phyloP scores from a whole-genome alignment of 2,797 vertebrate genomes.

The Brotula barbata region DNA sequence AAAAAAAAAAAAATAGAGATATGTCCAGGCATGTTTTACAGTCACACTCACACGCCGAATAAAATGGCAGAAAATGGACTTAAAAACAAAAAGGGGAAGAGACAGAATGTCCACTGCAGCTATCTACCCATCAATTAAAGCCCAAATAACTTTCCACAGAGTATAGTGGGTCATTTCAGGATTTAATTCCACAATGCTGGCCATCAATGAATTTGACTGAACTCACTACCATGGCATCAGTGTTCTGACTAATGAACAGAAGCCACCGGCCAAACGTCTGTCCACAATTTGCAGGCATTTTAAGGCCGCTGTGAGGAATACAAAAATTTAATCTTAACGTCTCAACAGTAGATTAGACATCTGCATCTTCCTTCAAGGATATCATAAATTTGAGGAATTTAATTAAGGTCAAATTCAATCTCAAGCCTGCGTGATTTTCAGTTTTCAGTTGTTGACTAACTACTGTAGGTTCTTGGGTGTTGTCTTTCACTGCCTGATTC shows the following conservation, averaged over 20 bases:
- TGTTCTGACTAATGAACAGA: neutral
- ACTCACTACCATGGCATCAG: neutral
- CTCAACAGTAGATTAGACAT: no score
- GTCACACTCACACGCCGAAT: neutral
- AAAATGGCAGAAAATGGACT: neutral
- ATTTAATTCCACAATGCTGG: slow-evolving; percentile 22
- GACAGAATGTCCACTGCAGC: slow-evolving; percentile 18
- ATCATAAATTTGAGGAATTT: no score
- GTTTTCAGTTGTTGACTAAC: no score
- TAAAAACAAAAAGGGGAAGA: slow-evolving; percentile 12
- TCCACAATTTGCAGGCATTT: no score
- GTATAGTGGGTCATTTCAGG: slow-evolving; percentile 22
- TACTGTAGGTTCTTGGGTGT: no score
- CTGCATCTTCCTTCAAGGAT: no score
- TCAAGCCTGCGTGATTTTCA: no score
- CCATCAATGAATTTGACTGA: neutral
- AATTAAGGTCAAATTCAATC: no score
- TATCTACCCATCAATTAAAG: slow-evolving; percentile 38
- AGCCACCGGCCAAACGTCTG: no score
- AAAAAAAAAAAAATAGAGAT: slow-evolving; percentile 10
- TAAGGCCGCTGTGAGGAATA: no score
- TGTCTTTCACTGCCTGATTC: no score
- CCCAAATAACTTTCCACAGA: slow-evolving; percentile 30
- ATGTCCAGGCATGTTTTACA: slow-evolving; percentile 22
- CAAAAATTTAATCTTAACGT: no score